phyloP scores from a whole-genome alignment of 2,888 invertebrate species.

The Phorcus lineatus region DNA sequence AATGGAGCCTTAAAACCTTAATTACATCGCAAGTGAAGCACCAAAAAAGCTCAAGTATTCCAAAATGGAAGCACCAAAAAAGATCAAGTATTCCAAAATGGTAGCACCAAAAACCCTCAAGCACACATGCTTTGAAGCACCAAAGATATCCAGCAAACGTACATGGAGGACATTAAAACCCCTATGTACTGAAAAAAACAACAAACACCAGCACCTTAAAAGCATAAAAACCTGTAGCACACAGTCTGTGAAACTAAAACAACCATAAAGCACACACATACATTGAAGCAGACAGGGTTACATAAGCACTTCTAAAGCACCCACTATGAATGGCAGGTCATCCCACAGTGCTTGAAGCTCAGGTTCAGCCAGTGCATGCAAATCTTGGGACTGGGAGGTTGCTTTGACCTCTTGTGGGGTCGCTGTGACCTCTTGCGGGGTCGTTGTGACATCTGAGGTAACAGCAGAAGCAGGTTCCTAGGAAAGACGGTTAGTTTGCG shows the following conservation, averaged over 20 bases:
- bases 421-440: background rate
- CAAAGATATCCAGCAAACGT: no score
- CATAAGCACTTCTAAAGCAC: background rate
- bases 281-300: no score
- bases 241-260: no score
- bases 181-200: conserved; percentile 1
- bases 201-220: background rate
- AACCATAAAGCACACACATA: no score
- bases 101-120: conserved; percentile 1
- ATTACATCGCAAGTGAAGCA: background rate
- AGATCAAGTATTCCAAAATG: background rate
- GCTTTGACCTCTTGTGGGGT: background rate
- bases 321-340: conserved; percentile 14
- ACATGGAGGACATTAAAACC: no score
- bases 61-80: background rate
- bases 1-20: background rate
- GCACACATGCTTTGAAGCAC: no score
- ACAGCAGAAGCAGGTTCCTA: background rate
- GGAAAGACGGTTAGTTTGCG: no score
- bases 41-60: background rate
- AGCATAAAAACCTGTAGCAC: no score
- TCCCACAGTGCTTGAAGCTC: conserved; percentile 19
- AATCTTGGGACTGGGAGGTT: background rate
- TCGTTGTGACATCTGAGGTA: background rate
- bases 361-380: background rate